Base-by-base conservation (phyloP, 2,888 invertebrate species). In the Tolmerus cingulatus region DNA sequence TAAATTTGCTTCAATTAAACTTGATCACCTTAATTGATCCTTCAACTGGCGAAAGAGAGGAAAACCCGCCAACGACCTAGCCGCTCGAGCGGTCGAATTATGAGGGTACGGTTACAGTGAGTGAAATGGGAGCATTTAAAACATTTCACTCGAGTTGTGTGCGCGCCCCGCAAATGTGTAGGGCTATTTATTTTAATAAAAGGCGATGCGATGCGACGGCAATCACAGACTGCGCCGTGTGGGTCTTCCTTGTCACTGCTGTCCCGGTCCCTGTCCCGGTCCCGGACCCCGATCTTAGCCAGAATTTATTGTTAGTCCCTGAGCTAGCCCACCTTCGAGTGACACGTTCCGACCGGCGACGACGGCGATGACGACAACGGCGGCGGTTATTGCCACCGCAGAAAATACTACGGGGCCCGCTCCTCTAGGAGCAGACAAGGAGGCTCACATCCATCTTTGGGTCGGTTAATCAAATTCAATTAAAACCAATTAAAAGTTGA, bases 1-100 rank as follows among this genome's bases (percentile, higher is more conserved):
- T 86, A 86, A 86, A 86, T 87, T 87, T 87, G 66, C 88, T 89
- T 91, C 90, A 91, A 91, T 91, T 91, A 91, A 91, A 90, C 90
- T 90, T 91, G 91, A 91, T 91, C 91, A 91, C 91, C 91, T 91
- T 91, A 91, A 91, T 91, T 91, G 91, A 90, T 90, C 89, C 89
- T 87, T 86, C 57, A 86, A 86, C 76, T 86, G 78, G 66, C 57
- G 40, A 74, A 86, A 66, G 78, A 86, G 78, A 86, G 78, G 86
- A 78, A 57, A 57, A 57, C 76, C 86, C 76, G 86, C 86, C 81
- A 79, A 74, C 87, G 51, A 86, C 51, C 77, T 86, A 86, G 74
- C 77, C 40, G 30, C 46, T 34, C 34, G 51, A 86, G 40, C 77
- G 57, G 27, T n/a, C 66, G n/a, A 79, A 74, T 79, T 86, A 87